These are phyloP conservation scores for Drosophila paramelanica DNA, from an alignment of 2,888 invertebrate species.

Conservation along the genomic window DNA sequence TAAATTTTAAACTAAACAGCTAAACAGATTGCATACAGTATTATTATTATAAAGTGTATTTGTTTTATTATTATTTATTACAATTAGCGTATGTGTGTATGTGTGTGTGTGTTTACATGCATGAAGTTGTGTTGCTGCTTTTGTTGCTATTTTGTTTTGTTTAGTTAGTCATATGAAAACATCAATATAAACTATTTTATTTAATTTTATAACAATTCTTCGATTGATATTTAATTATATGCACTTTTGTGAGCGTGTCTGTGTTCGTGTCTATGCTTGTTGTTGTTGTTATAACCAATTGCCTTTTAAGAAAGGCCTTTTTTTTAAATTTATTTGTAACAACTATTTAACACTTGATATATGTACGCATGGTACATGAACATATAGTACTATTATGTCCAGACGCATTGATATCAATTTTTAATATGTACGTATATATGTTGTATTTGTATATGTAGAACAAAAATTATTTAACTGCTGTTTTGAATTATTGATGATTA, in stretches of 20 bases:
- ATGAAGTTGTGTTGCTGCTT: slow-evolving; percentile 13
- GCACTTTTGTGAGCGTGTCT: slow-evolving; percentile 15
- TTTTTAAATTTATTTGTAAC: slow-evolving; percentile 54
- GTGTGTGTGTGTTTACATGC: slow-evolving; percentile 20
- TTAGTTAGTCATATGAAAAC: slow-evolving; percentile 61
- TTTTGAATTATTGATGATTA: slow-evolving; percentile 4
- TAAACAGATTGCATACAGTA: slow-evolving; percentile 48
- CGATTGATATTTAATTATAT: slow-evolving; percentile 32
- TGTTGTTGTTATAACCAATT: slow-evolving; percentile 40
- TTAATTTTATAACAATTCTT: slow-evolving; percentile 52
- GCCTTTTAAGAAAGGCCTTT: slow-evolving; percentile 15
- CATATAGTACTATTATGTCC: slow-evolving; percentile 32
- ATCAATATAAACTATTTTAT: slow-evolving; percentile 70
- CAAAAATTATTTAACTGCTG: slow-evolving; percentile 35
- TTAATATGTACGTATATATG: slow-evolving; percentile 52
- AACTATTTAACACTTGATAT: slow-evolving; percentile 80
- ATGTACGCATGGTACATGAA: slow-evolving; percentile 24
- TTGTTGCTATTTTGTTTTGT: slow-evolving; percentile 15
- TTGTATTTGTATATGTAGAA: slow-evolving; percentile 29
- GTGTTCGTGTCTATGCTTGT: slow-evolving; percentile 15
- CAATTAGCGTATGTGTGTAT: slow-evolving; percentile 35
- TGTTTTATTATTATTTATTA: slow-evolving; percentile 38
- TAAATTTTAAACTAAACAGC: slow-evolving; percentile 47
- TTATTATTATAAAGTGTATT: slow-evolving; percentile 22
- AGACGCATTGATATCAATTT: slow-evolving; percentile 51